These are phyloP conservation scores for Dryobota labecula DNA, from an alignment of 2,888 invertebrate species.

Conservation along the genomic window DNA sequence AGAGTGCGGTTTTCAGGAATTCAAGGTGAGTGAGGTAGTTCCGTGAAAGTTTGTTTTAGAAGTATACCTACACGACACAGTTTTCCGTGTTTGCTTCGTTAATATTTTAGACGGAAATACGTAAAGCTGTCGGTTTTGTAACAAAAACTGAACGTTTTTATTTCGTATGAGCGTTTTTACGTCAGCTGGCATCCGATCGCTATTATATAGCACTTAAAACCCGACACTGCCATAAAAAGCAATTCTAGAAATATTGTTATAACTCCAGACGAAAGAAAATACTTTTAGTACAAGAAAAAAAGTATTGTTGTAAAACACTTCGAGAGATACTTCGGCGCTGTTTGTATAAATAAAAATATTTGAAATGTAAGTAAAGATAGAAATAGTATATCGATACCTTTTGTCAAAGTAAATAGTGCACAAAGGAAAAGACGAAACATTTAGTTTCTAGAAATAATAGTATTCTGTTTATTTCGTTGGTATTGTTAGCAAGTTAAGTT, in stretches of 20 bases:
- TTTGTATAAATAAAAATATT: conserved; percentile 24
- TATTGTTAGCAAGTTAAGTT: background rate
- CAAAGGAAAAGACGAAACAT: background rate
- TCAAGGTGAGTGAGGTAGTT: conserved; percentile 51
- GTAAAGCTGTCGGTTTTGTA: background rate
- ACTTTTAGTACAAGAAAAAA: conserved; percentile 5
- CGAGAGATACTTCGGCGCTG: conserved; percentile 15
- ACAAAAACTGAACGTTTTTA: conserved; percentile 25
- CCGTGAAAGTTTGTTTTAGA: conserved; percentile 38
- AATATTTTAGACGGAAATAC: conserved; percentile 29
- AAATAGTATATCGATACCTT: conserved; percentile 1
- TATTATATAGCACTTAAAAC: conserved; percentile 34
- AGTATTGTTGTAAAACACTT: conserved; percentile 19
- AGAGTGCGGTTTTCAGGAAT: conserved; percentile 41
- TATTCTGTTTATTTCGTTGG: background rate
- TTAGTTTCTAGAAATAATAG: conserved; percentile 8
- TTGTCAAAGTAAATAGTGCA: conserved; percentile 8
- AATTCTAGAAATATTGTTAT: conserved; percentile 10
- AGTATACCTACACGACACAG: conserved; percentile 17
- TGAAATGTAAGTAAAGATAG: conserved; percentile 10
- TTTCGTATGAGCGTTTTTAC: conserved; percentile 13
- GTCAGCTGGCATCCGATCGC: conserved; percentile 22
- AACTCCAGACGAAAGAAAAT: conserved; percentile 12
- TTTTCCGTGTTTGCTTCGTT: conserved; percentile 27
- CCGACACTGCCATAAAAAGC: conserved; percentile 12